Evolutionary conservation across 2,113 vertebrate genomes (phyloP), one percentile per base, ranked within the genome.

Genomic region (Brachypodius melanocephalos): DNA sequence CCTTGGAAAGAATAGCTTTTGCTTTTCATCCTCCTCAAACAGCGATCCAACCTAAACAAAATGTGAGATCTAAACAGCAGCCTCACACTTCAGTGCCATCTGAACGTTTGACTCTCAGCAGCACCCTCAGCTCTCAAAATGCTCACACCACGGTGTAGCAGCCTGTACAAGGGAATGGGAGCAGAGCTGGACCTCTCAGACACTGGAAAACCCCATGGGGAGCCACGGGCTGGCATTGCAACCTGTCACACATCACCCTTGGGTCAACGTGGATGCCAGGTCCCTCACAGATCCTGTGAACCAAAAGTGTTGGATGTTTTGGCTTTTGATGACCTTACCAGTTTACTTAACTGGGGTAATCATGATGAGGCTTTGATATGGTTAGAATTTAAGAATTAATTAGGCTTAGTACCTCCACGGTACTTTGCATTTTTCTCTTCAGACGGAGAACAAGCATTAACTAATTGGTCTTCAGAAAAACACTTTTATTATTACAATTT

Each of bases 391-490:
- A 85, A 91, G 36, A 85, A 78, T 90, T 94, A 94, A 84, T 86
- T 95, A 62, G 12, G 55, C 31, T 89, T 89, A 93, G 18, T 51
- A 85, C 54, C 59, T 88, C 21, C 43, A 49, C 0, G 0, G 68
- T 81, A 21, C 40, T 90, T 93, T 88, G 59, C 43, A 54, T 71
- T 93, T 91, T 95, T 83, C 43, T 94, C 43, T 73, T 94, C 61
- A 75, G 43, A 88, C 25, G 29, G 24, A 75, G 82, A 94, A 78
- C 61, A 91, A 93, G 83, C 22, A 74, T 88, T 96, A 95, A 93
- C 82, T 95, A 96, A 96, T 92, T 78, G 65, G n/a, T 92, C 65
- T 86, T 96, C 85, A 92, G 78, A 81, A 97, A 96, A 95, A 88
- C 62, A 95, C 52, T 92, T 95, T 87, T 92, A 92, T 81, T 93